Percentiles rank a stretch among this genome's conserved stretches.
phyloP scores from a whole-genome alignment of 2,113 vertebrate genomes.

The Mastomys coucha region DNA sequence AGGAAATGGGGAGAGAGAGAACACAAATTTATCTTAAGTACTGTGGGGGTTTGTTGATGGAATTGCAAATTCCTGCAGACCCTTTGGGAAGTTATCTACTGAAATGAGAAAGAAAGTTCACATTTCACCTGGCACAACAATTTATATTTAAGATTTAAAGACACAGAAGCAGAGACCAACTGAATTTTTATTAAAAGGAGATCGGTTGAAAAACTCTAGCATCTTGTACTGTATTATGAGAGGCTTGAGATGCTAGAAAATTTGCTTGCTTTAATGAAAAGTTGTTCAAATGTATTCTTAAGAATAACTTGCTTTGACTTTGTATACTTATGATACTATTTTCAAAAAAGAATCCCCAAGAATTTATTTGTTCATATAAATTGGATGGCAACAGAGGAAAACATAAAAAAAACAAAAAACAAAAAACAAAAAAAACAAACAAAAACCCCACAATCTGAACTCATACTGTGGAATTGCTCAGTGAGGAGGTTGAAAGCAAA shows the following conservation, averaged over 20 bases:
- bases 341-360: constrained; percentile 13
- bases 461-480: neutral
- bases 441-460: neutral
- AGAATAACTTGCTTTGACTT: neutral
- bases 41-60: neutral
- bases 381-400: neutral
- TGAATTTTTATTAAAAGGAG: constrained; percentile 7
- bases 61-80: neutral
- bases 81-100: constrained; percentile 23
- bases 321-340: neutral
- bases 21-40: neutral
- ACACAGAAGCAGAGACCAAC: neutral
- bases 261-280: neutral
- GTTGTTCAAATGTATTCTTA: neutral
- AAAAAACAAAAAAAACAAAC: too few relatives aligned
- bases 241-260: neutral
- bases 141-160: neutral
- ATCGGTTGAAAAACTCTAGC: neutral
- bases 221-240: neutral
- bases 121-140: neutral
- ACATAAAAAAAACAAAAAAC: neutral
- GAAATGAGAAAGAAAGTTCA: neutral
- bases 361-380: neutral
- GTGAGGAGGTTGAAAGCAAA: neutral
- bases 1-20: neutral